Percentiles rank a stretch among this genome's conserved stretches.
Evolutionary conservation across 2,888 invertebrate genomes (phyloP).

Genomic region (Machimus atricapillus): DNA sequence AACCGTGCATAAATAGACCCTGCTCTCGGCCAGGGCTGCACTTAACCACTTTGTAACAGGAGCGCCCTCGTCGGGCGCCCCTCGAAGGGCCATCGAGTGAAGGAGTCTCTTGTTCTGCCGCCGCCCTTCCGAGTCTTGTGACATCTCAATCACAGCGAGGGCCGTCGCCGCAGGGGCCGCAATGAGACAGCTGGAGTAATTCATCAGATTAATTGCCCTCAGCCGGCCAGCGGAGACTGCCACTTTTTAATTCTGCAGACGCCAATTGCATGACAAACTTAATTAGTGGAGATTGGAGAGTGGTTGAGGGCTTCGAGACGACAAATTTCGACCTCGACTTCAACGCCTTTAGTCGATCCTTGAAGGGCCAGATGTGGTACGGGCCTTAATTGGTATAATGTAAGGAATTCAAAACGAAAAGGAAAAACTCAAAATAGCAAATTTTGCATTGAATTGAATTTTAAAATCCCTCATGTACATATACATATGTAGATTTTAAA

Average conservation of each 20-base stretch:
- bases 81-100: background rate
- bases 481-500: too few relatives aligned
- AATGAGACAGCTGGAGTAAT: background rate
- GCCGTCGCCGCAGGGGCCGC: background rate
- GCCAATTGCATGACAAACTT: conserved; percentile 24
- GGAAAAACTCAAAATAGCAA: too few relatives aligned
- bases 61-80: background rate
- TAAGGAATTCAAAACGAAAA: too few relatives aligned
- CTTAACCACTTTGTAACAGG: background rate
- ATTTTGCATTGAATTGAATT: too few relatives aligned
- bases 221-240: background rate
- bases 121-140: background rate
- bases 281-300: background rate
- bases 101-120: background rate
- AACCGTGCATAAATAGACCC: conserved; percentile 26
- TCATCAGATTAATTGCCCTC: background rate
- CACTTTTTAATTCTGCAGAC: background rate
- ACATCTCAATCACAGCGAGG: background rate
- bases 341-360: background rate
- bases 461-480: too few relatives aligned
- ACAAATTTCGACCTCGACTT: background rate
- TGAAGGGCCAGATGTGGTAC: background rate
- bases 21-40: background rate
- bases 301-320: background rate
- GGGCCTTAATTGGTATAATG: background rate